Evolutionary conservation across 23 tunicate species (phyloP), one percentile per base, ranked within the genome.

Genomic region (Styela plicata): DNA sequence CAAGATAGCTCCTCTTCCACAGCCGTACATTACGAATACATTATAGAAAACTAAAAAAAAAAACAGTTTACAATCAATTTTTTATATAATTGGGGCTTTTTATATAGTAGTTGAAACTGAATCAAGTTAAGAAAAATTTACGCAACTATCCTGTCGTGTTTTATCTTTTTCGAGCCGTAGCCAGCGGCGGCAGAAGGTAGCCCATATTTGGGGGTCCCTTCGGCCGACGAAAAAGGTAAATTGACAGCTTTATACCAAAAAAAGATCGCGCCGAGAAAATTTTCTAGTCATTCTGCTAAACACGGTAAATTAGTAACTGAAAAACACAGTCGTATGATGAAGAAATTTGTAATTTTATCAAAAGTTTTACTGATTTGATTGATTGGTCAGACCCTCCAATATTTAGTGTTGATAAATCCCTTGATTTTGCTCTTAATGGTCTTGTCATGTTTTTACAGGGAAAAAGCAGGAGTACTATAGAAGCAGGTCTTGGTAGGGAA

Each of bases 161-260:
- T n/a, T n/a, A n/a, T n/a, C n/a, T n/a, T n/a, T n/a, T n/a, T n/a
- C n/a, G 85, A 90, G 3, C 89, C 96, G 63, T 85, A 85, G 63
- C 79, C 69, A 20, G 57, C 66, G 80, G 85, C 82, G 1, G 96
- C 96, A 32, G 34, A 73, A 31, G 26, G 35, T 3, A 90, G 87
- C 63, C 85, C 85, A 24, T 69, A 64, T 66, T 70, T 68, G 17
- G 85, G 35, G 17, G 31, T 74, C 19, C 52, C 10, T 57, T 76
- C 68, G 36, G 70, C 53, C 7, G 69, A 31, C 37, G 85, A 90
- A 21, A 27, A 2, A 20, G 97, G 97, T 29, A 92, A 75, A 69
- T 92, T 93, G 33, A 92, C 69, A 35, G 85, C 57, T 44, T 92
- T 92, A 73, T 85, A 92, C 34, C 97, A 92, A 61, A 93, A 88